Conservation (phyloP, 2,888 invertebrate genomes). For the Drosophila diplacantha region DNA sequence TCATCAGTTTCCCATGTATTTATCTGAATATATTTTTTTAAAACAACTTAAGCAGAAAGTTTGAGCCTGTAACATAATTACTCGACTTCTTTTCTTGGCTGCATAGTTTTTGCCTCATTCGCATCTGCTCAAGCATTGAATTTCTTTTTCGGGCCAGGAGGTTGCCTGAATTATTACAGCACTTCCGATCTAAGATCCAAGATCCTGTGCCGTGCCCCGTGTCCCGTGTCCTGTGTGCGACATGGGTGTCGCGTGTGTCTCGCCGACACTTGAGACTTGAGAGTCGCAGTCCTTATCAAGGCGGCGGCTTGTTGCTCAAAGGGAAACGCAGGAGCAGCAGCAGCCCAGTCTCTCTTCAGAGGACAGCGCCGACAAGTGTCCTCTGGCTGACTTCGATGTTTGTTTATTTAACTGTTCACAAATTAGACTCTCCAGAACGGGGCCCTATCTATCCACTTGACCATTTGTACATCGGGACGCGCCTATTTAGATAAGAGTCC, state of each 20-base stretch:
- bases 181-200: slow-evolving; percentile 29
- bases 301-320: slow-evolving; percentile 31
- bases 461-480: slow-evolving; percentile 71
- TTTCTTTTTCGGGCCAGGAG: slow-evolving; percentile 17
- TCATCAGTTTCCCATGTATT: background rate
- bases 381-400: slow-evolving; percentile 45
- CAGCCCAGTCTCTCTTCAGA: slow-evolving; percentile 21
- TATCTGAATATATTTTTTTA: background rate
- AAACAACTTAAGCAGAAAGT: background rate
- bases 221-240: slow-evolving; percentile 2
- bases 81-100: slow-evolving; percentile 2
- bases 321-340: slow-evolving; percentile 1
- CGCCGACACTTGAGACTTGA: slow-evolving; percentile 30
- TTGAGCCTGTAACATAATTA: background rate
- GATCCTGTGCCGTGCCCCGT: background rate
- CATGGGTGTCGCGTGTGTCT: slow-evolving; percentile 41
- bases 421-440: slow-evolving; percentile 55
- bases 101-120: background rate
- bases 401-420: slow-evolving; percentile 73
- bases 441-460: slow-evolving; percentile 65
- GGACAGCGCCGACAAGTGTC: slow-evolving; percentile 52
- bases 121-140: slow-evolving; percentile 6
- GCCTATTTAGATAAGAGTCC: slow-evolving; percentile 67
- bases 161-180: slow-evolving; percentile 38
- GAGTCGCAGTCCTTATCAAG: slow-evolving; percentile 31